A percentile compares a stretch with the other conserved stretches of the same genome.
These are phyloP conservation scores for Prietella phreatophila DNA, from an alignment of 2,113 vertebrate genomes.

Conservation along the genomic window DNA sequence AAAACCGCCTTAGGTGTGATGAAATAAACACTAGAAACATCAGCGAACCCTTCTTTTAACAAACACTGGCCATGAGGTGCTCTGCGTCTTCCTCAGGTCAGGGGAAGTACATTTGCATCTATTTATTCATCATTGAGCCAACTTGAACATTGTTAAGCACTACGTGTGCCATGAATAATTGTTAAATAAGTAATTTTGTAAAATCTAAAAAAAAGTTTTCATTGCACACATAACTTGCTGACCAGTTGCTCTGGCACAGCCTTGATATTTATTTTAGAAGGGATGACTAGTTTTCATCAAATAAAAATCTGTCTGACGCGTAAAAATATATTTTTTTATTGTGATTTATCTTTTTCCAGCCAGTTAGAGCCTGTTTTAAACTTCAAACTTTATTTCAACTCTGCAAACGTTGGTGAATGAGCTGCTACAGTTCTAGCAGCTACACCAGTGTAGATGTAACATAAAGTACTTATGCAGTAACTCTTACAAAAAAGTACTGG, in stretches of 20 bases:
- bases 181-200: slow-evolving; percentile 6
- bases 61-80: slow-evolving; percentile 82
- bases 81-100: slow-evolving; percentile 66
- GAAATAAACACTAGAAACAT: slow-evolving; percentile 83
- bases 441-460: neutral
- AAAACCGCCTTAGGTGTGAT: slow-evolving; percentile 83
- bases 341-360: neutral
- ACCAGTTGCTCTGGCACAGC: neutral
- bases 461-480: neutral
- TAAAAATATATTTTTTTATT: neutral
- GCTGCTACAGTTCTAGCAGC: neutral
- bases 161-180: neutral
- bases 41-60: slow-evolving; percentile 76
- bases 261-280: neutral
- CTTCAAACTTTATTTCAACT: neutral
- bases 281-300: neutral
- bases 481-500: neutral
- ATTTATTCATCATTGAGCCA: slow-evolving; percentile 64
- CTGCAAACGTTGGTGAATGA: neutral
- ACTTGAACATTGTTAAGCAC: slow-evolving; percentile 41
- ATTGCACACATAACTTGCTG: neutral
- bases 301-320: neutral
- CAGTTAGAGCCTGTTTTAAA: neutral
- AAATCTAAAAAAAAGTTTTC: neutral
- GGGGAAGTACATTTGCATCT: slow-evolving; percentile 78